These are phyloP conservation scores for Tetrao urogallus DNA, from an alignment of 2,113 vertebrate genomes.

Conservation along the genomic window DNA sequence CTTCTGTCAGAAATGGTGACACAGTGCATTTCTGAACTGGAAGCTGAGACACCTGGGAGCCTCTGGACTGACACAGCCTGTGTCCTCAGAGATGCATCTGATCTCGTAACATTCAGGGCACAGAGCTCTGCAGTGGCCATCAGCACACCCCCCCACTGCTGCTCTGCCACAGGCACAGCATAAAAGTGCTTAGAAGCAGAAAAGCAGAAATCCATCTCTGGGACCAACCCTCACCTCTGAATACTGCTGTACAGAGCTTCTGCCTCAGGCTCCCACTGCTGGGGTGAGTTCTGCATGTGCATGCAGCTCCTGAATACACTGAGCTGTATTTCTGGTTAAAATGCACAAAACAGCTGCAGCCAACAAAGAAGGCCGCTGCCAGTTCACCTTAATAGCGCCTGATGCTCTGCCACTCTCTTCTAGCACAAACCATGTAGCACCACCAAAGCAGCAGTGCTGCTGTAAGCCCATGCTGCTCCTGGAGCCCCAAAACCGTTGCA, in stretches of 20 bases:
- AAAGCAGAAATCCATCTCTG: background rate
- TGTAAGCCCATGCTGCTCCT: background rate
- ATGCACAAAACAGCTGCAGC: rapidly evolving
- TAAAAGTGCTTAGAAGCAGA: background rate
- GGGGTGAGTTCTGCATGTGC: background rate
- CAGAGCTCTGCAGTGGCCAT: background rate
- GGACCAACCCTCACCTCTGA: background rate
- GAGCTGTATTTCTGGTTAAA: rapidly evolving
- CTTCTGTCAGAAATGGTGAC: background rate
- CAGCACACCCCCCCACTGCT: rapidly evolving
- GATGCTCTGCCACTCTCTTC: background rate
- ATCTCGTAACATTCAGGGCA: rapidly evolving
- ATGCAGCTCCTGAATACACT: background rate
- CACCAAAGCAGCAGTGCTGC: rapidly evolving
- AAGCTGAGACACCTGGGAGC: background rate
- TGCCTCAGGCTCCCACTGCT: background rate
- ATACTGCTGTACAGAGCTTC: background rate
- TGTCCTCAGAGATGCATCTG: background rate
- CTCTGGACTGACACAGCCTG: background rate
- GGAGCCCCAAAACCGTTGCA: rapidly evolving
- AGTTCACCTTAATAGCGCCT: background rate
- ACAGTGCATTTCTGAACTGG: background rate
- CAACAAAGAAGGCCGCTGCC: rapidly evolving
- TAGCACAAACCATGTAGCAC: rapidly evolving
- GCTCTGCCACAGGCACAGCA: background rate